These are phyloP conservation scores for Gopherus evgoodei DNA, from an alignment of 2,113 vertebrate species.

Conservation along the genomic window DNA sequence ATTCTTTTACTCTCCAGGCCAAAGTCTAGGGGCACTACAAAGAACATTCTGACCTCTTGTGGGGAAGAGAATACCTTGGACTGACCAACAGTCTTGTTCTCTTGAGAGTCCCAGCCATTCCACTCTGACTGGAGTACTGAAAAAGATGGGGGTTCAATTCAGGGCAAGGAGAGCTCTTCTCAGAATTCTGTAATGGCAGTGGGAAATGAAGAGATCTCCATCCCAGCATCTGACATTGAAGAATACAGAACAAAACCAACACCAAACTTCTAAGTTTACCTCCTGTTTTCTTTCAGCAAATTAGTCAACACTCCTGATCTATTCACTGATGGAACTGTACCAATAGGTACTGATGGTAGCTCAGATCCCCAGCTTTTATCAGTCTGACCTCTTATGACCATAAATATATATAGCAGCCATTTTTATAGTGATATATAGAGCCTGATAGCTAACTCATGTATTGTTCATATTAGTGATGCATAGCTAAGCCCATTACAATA, in stretches of 20 bases:
- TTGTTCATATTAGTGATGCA: slow-evolving; percentile 64
- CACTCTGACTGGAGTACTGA: background rate
- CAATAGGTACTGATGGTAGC: background rate
- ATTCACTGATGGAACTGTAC: background rate
- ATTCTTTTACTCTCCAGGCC: background rate
- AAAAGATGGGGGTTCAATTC: background rate
- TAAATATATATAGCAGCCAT: slow-evolving; percentile 15
- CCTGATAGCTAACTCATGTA: slow-evolving; percentile 24
- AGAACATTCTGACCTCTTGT: background rate
- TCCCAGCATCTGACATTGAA: background rate
- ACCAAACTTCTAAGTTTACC: background rate
- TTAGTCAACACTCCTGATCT: background rate
- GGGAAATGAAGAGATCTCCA: background rate
- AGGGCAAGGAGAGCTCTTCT: background rate
- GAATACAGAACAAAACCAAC: background rate
- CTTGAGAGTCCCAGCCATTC: background rate
- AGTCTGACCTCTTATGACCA: slow-evolving; percentile 9
- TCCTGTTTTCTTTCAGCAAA: background rate
- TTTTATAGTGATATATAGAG: slow-evolving; percentile 60
- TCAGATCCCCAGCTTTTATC: background rate
- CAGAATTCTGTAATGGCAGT: background rate
- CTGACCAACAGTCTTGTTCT: background rate
- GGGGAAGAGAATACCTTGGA: background rate
- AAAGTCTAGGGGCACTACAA: background rate
- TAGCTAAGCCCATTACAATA: slow-evolving; percentile 66